These are phyloP conservation scores for Rhabdomys pumilio DNA, from an alignment of 2,797 vertebrate species.

Conservation along the genomic window DNA sequence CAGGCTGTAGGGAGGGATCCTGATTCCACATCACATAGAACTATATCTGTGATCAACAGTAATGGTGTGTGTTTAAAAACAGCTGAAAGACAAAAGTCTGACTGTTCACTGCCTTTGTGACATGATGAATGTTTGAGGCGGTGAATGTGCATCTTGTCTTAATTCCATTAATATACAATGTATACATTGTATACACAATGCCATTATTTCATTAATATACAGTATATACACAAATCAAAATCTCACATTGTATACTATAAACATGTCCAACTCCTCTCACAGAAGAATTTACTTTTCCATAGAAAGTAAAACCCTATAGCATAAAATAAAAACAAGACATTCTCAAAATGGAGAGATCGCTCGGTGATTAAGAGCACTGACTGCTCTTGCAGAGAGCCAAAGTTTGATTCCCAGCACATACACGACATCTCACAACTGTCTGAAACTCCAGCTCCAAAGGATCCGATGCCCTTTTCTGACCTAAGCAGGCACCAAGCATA, in stretches of 20 bases:
- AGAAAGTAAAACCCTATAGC: neutral
- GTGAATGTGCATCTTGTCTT: too few species aligned
- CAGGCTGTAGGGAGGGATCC: neutral
- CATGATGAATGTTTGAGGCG: neutral
- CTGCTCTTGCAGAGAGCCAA: neutral
- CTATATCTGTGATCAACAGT: neutral
- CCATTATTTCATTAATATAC: too few species aligned
- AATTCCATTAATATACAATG: neutral
- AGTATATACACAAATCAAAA: neutral
- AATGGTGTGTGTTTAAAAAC: neutral
- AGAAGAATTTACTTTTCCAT: neutral
- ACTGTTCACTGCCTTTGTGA: neutral
- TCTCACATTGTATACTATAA: neutral
- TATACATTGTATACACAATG: too few species aligned
- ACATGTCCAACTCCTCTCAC: neutral
- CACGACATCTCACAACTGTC: neutral
- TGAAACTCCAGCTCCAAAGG: neutral
- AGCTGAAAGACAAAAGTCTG: neutral
- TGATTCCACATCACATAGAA: neutral
- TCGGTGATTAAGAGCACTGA: neutral
- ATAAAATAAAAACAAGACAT: neutral
- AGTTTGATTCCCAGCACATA: neutral
- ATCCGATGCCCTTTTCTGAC: neutral
- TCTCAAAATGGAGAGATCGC: neutral
- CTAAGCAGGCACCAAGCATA: neutral